Evolutionary conservation across 2,888 invertebrate species (phyloP).

Genomic region (Argynnis bischoffii): DNA sequence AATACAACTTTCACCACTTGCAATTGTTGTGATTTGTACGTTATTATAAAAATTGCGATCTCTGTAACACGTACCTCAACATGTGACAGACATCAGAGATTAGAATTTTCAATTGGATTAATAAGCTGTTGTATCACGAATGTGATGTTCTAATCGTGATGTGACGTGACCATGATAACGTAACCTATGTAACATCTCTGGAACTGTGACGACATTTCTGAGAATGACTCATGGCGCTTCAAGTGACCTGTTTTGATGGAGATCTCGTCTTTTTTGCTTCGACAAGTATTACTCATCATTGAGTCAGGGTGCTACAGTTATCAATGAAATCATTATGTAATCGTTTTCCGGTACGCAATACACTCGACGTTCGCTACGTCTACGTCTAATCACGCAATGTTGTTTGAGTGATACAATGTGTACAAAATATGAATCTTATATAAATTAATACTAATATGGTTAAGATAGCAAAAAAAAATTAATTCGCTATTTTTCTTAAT

Average conservation of each 20-base stretch:
- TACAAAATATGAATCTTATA: neutral
- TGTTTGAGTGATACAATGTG: neutral
- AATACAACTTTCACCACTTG: neutral
- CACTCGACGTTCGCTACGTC: conserved; percentile 23
- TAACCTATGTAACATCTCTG: conserved; percentile 53
- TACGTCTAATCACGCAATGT: conserved; percentile 17
- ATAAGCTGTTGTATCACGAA: conserved; percentile 25
- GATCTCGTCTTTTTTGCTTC: conserved; percentile 59
- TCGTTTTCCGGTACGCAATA: conserved; percentile 20
- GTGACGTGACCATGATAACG: conserved; percentile 30
- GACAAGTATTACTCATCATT: conserved; percentile 65
- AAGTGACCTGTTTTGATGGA: conserved; percentile 50
- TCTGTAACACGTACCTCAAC: conserved; percentile 5
- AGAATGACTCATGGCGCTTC: conserved; percentile 64
- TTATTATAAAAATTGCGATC: neutral
- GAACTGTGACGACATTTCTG: conserved; percentile 71
- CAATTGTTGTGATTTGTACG: conserved; percentile 8
- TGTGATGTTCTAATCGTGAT: conserved; percentile 21
- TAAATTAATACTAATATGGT: neutral
- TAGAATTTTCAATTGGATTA: conserved; percentile 29
- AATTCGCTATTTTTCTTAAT: too few species aligned
- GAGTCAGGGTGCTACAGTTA: conserved; percentile 56
- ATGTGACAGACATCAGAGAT: conserved; percentile 14
- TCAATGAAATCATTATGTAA: conserved; percentile 57
- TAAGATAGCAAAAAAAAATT: neutral